Evolutionary conservation across 2,888 invertebrate genomes (phyloP), one percentile per base, ranked within the genome.

Genomic region (Polymixis flavicincta): DNA sequence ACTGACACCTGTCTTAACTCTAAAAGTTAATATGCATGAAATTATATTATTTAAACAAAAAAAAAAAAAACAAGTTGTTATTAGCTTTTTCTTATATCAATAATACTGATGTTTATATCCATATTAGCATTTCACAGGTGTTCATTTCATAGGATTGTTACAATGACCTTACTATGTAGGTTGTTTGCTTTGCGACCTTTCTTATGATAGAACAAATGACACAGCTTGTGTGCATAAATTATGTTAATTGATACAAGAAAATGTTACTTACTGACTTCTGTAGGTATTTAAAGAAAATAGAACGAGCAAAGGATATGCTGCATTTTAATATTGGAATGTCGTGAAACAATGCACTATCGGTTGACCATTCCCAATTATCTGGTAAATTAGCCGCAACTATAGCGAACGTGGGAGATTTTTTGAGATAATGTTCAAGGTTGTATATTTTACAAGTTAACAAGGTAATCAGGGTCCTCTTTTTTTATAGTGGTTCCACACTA

Each of bases 41-140:
- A 45, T n/a, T 7, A 42, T n/a, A 50, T 8, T 37, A 32, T 45
- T n/a, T n/a, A n/a, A n/a, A n/a, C n/a, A n/a, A n/a, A 19, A 9
- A 17, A 17, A 61, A 76, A 25, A 14, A 45, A 25, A 5, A 3
- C 37, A 37, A 5, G 2, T 19, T 37, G 13, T 76, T 57, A n/a
- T 57, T 75, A n/a, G 8, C 2, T 42, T 7, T n/a, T 8, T 32
- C 28, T 5, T 63, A 28, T 17, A 42, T 32, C 13, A 9, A 11
- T 48, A 79, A 11, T 48, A 52, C 42, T 54, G 13, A 37, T 37
- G 7, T 37, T n/a, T 37, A 17, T 68, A 54, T 14, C n/a, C 68
- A 1, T 66, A 68, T 70, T 64, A 52, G 32, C 63, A 66, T 76
- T 64, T 64, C 69, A 64, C 80, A 83, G 66, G 37, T 74, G 84